These are phyloP conservation scores for Platysteira castanea DNA, from an alignment of 2,113 vertebrate species.

Conservation along the genomic window DNA sequence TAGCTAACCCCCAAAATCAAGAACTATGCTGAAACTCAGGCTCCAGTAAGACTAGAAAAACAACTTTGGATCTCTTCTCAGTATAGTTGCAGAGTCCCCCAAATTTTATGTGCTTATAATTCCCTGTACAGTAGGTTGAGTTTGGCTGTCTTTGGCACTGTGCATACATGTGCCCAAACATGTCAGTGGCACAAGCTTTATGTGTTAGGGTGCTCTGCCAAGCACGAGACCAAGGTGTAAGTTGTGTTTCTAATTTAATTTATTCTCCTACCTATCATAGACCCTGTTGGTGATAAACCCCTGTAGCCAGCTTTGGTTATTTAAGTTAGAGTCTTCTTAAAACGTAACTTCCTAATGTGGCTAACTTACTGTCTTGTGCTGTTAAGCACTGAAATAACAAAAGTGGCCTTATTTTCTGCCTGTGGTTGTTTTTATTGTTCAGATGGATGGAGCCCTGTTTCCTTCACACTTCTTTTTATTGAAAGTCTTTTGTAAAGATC, in stretches of 20 bases:
- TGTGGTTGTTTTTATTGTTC: background rate
- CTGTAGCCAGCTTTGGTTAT: background rate
- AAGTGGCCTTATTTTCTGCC: background rate
- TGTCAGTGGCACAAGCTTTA: background rate
- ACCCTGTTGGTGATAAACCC: background rate
- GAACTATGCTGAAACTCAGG: background rate
- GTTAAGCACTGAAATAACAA: background rate
- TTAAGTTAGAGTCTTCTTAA: background rate
- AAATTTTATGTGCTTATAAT: background rate
- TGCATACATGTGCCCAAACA: rapidly evolving
- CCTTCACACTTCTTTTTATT: background rate
- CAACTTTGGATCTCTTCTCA: background rate
- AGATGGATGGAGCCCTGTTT: background rate
- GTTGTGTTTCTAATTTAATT: background rate
- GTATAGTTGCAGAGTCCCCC: background rate
- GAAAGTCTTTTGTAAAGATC: background rate
- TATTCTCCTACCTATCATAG: background rate
- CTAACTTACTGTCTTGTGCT: background rate
- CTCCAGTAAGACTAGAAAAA: background rate
- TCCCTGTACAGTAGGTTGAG: background rate
- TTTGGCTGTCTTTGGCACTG: rapidly evolving
- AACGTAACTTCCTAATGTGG: background rate
- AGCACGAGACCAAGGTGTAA: background rate
- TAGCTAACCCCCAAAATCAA: background rate
- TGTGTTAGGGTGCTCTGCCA: background rate